These are phyloP conservation scores for Neodiprion pinetum DNA, from an alignment of 1,140 invertebrate species.

Conservation along the genomic window DNA sequence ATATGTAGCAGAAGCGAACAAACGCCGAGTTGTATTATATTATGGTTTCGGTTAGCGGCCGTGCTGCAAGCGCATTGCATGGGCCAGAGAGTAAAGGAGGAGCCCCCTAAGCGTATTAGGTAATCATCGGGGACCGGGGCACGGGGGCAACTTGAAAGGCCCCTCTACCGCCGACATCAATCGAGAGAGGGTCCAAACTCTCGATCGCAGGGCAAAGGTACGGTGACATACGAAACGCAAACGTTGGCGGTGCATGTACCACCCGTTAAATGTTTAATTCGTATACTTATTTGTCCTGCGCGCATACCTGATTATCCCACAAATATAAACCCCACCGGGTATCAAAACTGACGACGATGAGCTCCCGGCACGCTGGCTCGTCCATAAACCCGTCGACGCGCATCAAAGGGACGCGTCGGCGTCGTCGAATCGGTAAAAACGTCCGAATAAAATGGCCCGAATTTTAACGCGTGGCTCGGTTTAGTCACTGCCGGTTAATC, in stretches of 20 bases:
- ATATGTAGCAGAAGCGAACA: no score
- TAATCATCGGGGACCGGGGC: neutral
- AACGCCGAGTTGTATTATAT: neutral
- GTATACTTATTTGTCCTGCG: neutral
- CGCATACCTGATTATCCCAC: no score
- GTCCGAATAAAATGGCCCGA: neutral
- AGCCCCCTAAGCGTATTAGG: slow-evolving; percentile 4
- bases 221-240: no score
- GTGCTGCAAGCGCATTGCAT: no score
- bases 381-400: neutral
- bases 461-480: neutral
- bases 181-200: neutral
- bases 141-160: neutral
- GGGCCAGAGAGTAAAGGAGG: neutral
- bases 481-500: neutral
- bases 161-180: neutral
- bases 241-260: neutral
- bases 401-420: neutral
- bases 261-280: slow-evolving; percentile 1
- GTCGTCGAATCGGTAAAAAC: neutral
- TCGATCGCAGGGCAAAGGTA: neutral
- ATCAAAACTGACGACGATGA: no score
- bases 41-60: neutral
- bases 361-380: neutral
- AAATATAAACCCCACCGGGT: no score